Percentiles rank a stretch among this genome's conserved stretches.
Evolutionary conservation across 2,797 vertebrate species (phyloP).

Genomic region (Chloroceryle inda): DNA sequence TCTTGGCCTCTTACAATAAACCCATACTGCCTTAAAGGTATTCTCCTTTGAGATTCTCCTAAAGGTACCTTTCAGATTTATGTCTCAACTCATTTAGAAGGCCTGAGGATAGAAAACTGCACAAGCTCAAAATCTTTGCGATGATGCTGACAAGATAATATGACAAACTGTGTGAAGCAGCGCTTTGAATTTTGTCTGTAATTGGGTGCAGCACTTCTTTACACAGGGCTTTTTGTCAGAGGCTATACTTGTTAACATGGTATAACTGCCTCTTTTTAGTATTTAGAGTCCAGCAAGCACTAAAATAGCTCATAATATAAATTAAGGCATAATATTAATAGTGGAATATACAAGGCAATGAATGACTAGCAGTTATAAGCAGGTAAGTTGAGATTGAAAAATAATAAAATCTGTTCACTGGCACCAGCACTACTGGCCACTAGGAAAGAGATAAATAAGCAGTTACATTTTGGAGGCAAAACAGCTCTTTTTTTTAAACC

Average conservation of each 20-base stretch:
- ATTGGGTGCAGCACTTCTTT: neutral
- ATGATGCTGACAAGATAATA: neutral
- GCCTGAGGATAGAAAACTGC: neutral
- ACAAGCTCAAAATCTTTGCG: neutral
- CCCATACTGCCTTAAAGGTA: neutral
- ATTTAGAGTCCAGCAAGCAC: neutral
- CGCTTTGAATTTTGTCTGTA: neutral
- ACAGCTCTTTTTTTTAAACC: neutral
- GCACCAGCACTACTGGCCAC: neutral
- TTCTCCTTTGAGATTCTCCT: neutral
- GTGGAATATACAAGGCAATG: neutral
- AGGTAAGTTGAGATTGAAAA: neutral
- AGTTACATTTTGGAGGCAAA: neutral
- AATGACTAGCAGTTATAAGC: slow-evolving; percentile 35
- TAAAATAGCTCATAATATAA: slow-evolving; percentile 27
- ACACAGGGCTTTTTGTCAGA: neutral
- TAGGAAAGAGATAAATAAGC: neutral
- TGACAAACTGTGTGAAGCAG: neutral
- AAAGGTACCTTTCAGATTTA: neutral
- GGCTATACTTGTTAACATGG: neutral
- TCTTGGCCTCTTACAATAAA: neutral
- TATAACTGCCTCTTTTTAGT: neutral
- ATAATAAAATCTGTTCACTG: neutral
- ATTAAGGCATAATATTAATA: slow-evolving; percentile 23
- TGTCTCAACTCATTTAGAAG: neutral